These are phyloP conservation scores for Epinotia ramella DNA, from an alignment of 2,888 invertebrate genomes.

Conservation along the genomic window DNA sequence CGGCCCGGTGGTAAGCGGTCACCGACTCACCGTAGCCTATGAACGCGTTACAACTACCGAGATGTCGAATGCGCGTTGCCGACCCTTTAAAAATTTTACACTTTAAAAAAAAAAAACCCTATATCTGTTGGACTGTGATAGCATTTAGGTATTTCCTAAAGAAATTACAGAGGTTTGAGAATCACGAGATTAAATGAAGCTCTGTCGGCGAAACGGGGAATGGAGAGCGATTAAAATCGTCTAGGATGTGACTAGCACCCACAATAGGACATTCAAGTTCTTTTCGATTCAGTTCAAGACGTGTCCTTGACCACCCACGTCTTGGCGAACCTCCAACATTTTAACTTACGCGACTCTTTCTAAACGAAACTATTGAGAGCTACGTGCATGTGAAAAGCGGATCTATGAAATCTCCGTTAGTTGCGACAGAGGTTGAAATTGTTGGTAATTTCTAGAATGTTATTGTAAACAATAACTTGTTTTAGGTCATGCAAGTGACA, in stretches of 20 bases:
- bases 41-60: no score
- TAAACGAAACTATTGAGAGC: neutral
- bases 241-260: slow-evolving; percentile 4
- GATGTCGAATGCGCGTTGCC: no score
- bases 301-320: slow-evolving; percentile 33
- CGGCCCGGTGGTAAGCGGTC: no score
- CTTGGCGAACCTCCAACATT: slow-evolving; percentile 27
- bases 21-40: no score
- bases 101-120: no score
- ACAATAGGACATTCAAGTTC: neutral
- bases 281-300: no score
- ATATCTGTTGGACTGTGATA: no score
- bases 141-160: no score
- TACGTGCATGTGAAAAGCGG: neutral
- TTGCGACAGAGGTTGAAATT: neutral
- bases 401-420: neutral
- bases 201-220: neutral
- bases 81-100: no score
- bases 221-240: slow-evolving; percentile 5
- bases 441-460: neutral
- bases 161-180: neutral
- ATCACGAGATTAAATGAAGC: neutral
- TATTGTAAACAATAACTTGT: neutral
- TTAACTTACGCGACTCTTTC: slow-evolving; percentile 7
- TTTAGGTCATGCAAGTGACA: neutral